A percentile compares a stretch with the other conserved stretches of the same genome.
phyloP scores from a whole-genome alignment of 1,140 invertebrate species.

The Drosophila subpulchrella region DNA sequence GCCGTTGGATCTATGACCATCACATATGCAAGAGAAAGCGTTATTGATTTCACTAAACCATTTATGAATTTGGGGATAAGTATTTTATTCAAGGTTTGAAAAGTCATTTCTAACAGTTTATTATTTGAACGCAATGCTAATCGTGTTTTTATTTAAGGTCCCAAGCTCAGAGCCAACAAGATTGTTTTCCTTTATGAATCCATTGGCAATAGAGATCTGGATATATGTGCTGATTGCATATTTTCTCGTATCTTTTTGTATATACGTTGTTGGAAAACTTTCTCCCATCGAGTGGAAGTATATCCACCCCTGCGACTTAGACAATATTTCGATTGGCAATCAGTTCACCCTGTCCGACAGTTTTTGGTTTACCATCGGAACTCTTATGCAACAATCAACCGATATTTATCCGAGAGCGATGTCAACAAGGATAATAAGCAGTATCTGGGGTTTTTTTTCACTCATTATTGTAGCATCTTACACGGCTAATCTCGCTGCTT shows the following conservation, averaged over 20 bases:
- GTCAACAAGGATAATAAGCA: constrained; percentile 96
- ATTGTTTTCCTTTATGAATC: constrained; percentile 98
- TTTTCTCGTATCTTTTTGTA: constrained; percentile 93
- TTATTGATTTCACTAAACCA: constrained; percentile 97
- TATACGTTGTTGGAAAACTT: constrained; percentile 97
- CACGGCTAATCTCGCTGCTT: constrained; percentile 97
- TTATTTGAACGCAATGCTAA: background rate
- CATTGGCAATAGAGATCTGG: constrained; percentile 97
- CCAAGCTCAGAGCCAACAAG: constrained; percentile 94
- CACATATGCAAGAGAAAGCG: constrained; percentile 95
- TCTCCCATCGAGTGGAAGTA: constrained; percentile 98
- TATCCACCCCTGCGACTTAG: constrained; percentile 91
- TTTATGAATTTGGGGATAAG: constrained; percentile 96
- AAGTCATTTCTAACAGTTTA: background rate
- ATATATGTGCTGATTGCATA: constrained; percentile 96
- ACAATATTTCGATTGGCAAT: constrained; percentile 93
- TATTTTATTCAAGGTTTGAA: constrained; percentile 92
- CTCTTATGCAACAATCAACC: constrained; percentile 95
- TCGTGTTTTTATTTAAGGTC: constrained; percentile 86
- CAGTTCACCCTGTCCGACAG: constrained; percentile 96
- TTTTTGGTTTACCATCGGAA: constrained; percentile 92
- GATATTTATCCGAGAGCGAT: constrained; percentile 95
- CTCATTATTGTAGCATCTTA: constrained; percentile 97
- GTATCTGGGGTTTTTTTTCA: constrained; percentile 98
- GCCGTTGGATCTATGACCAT: constrained; percentile 97